Base-by-base conservation (phyloP, 2,888 invertebrate species). In the Athalia cordata region DNA sequence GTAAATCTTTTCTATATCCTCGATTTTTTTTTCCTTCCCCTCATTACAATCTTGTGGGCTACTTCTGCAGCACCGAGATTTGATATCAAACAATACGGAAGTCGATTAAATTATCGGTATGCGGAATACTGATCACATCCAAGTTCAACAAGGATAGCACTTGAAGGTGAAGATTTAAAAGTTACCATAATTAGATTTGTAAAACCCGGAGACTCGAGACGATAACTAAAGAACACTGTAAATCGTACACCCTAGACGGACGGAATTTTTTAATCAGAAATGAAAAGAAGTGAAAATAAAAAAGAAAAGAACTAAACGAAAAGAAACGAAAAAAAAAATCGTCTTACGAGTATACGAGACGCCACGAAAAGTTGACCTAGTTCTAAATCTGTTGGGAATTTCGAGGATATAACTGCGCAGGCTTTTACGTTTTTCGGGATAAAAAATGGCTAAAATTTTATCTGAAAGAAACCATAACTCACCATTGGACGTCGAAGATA, bases 301-400 rank as follows among this genome's bases (percentile, higher is more conserved):
- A 55, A 7, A 55, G n/a, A 6, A 7, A 55, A 7, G n/a, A 7
- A 55, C 9, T 11, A 55, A 0, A 55, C 4, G 7, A 6, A 72
- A 72, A 59, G 9, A 45, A 9, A 45, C 7, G 9, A 70, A 70
- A 45, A 70, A 45, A 70, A 29, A 13, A 8, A 5, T 72, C 13
- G 72, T n/a, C 13, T 43, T 55, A 68, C 68, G 43, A 29, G 43
- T 50, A 52, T 52, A 47, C 59, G 72, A 72, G 72, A 72, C 15
- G 57, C 72, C n/a, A 59, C 59, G 59, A 72, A 59, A 72, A 72
- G 72, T 72, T 72, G 72, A 72, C 72, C 72, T 59, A 72, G 72
- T 72, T 72, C 47, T 9, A 72, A 59, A 72, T 47, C 13, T 47
- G 57, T 47, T 43, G 45, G 13, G 13, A 72, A 47, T 72, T 72